A percentile compares a stretch with the other conserved stretches of the same genome.
These are phyloP conservation scores for Poecile atricapillus DNA, from an alignment of 2,113 vertebrate species.

Conservation along the genomic window DNA sequence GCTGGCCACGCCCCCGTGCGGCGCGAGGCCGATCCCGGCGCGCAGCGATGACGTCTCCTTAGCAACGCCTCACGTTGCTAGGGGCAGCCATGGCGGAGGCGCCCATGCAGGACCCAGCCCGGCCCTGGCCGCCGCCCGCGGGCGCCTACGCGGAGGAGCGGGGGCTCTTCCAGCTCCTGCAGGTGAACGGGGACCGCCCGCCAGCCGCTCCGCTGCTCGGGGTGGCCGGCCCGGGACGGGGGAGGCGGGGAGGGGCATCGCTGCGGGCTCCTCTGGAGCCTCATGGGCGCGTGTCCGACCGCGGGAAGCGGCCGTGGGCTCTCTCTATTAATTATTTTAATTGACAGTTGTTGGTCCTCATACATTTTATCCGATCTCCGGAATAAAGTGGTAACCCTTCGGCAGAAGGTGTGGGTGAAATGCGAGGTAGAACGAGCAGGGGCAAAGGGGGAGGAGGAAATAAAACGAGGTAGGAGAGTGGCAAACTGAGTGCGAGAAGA, in stretches of 20 bases:
- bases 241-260: too few species aligned
- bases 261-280: fast-evolving
- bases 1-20: fast-evolving
- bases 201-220: background rate
- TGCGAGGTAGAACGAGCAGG: background rate
- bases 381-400: fast-evolving
- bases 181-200: slow-evolving; percentile 67
- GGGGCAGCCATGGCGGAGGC: slow-evolving; percentile 74
- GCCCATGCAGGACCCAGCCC: slow-evolving; percentile 75
- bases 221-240: background rate
- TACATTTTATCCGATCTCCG: fast-evolving
- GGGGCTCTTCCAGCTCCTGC: slow-evolving; percentile 77
- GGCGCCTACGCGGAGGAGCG: slow-evolving; percentile 81
- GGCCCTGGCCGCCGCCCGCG: slow-evolving; percentile 76
- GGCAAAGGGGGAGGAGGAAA: background rate
- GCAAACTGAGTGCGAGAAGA: fast-evolving
- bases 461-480: too few species aligned
- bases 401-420: fast-evolving
- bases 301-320: background rate
- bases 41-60: fast-evolving
- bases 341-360: fast-evolving
- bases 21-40: background rate
- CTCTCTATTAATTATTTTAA: background rate
- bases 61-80: slow-evolving; percentile 23
- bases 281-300: fast-evolving